Evolutionary conservation across 2,113 vertebrate genomes (phyloP).

Genomic region (Lethenteron reissneri): DNA sequence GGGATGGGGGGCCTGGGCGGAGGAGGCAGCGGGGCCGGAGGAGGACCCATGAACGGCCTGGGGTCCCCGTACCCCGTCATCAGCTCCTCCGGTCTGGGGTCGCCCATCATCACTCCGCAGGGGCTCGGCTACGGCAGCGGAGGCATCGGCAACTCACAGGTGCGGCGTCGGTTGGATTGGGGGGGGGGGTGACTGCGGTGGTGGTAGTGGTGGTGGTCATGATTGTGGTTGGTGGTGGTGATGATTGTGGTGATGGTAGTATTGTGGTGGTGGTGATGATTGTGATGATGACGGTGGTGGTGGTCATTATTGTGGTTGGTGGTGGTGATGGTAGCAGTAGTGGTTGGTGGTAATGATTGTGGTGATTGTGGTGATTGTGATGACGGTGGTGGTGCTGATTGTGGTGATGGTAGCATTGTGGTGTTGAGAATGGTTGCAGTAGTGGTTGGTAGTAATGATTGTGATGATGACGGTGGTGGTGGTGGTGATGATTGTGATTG

Average conservation of each 20-base stretch:
- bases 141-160: conserved; percentile 68
- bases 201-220: neutral
- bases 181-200: neutral
- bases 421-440: too few relatives aligned
- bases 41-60: conserved; percentile 62
- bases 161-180: conserved; percentile 19
- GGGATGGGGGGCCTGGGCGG: neutral
- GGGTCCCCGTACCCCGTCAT: conserved; percentile 86
- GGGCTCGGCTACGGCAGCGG: conserved; percentile 54
- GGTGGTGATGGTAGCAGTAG: too few relatives aligned
- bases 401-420: too few relatives aligned
- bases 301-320: too few relatives aligned
- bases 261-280: neutral
- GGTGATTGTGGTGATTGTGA: too few relatives aligned
- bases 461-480: too few relatives aligned
- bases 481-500: too few relatives aligned
- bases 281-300: too few relatives aligned
- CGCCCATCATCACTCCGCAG: conserved; percentile 55
- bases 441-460: too few relatives aligned
- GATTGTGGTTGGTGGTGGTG: neutral
- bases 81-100: conserved; percentile 66
- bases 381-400: too few relatives aligned
- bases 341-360: too few relatives aligned
- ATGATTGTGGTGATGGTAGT: neutral
- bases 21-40: too few relatives aligned